A percentile compares a stretch with the other conserved stretches of the same genome.
These are phyloP conservation scores for Graphium colonna DNA, from an alignment of 2,888 invertebrate genomes.

Conservation along the genomic window DNA sequence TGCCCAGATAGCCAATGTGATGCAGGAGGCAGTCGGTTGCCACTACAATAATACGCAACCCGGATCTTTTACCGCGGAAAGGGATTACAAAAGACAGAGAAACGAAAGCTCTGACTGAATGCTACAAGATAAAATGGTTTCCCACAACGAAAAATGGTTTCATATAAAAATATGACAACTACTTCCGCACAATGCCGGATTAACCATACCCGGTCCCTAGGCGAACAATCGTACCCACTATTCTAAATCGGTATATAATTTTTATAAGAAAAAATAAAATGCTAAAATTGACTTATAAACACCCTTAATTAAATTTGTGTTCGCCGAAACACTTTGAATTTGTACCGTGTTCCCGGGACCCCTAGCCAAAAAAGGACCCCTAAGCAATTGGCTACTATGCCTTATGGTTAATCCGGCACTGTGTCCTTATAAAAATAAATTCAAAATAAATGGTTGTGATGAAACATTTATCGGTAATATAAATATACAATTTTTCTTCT, in stretches of 20 bases:
- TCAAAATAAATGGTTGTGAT: neutral
- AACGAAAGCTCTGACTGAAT: slow-evolving; percentile 9
- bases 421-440: neutral
- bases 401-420: no score
- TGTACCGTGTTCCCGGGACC: no score
- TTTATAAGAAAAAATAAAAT: neutral
- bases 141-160: neutral
- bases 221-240: no score
- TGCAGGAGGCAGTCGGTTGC: slow-evolving; percentile 67
- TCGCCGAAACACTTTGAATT: no score
- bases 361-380: no score
- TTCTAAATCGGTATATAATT: no score
- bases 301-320: no score
- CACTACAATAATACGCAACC: slow-evolving; percentile 53
- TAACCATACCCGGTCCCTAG: no score
- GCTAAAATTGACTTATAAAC: neutral
- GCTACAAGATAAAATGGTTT: neutral
- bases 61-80: slow-evolving; percentile 26
- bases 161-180: no score
- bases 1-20: slow-evolving; percentile 64
- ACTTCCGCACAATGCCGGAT: no score
- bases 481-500: neutral
- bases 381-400: no score
- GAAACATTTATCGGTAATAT: no score
- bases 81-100: slow-evolving; percentile 3